Conservation (phyloP, 2,113 vertebrate genomes). For the Anhinga anhinga region DNA sequence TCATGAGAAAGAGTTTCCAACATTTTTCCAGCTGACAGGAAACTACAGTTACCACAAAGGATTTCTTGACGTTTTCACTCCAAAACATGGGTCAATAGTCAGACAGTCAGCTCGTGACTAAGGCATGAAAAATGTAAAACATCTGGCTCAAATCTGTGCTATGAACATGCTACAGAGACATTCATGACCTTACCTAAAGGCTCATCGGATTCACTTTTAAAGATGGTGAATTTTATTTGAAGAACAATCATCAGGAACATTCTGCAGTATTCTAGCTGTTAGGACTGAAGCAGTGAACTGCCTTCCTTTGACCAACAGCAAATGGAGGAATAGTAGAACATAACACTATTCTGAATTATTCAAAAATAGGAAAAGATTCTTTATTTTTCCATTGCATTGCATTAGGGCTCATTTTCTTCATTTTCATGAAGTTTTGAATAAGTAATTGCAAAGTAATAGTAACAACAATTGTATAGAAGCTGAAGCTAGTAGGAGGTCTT, state of each 20-base stretch:
- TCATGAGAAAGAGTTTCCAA: slow-evolving; percentile 38
- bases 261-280: background rate
- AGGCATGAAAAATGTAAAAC: slow-evolving; percentile 43
- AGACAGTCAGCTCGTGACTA: slow-evolving; percentile 8
- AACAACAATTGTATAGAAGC: background rate
- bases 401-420: background rate
- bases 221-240: background rate
- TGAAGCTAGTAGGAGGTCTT: background rate
- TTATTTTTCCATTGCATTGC: background rate
- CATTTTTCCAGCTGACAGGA: slow-evolving; percentile 52
- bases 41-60: slow-evolving; percentile 15
- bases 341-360: background rate
- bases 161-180: background rate
- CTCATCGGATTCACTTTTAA: background rate
- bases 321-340: background rate
- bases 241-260: background rate
- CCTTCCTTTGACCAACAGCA: background rate
- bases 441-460: background rate
- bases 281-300: background rate
- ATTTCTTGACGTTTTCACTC: background rate
- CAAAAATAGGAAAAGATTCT: background rate
- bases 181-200: background rate
- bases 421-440: background rate
- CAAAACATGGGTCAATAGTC: background rate
- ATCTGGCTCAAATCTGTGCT: slow-evolving; percentile 22